Conservation (phyloP, 2,113 vertebrate species). For the mouse (Mus musculus) region GRCm39 chr9:40078501-40079000, state of each 20-base stretch:
- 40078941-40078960: too few relatives aligned
- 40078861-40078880: too few relatives aligned
- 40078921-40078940: too few relatives aligned
- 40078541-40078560: neutral
- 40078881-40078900: too few relatives aligned
- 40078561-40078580: neutral
- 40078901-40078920: too few relatives aligned
- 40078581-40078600: neutral
- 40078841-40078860: too few relatives aligned
- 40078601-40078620: neutral
- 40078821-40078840: neutral
- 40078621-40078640: neutral
- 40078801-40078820: neutral
- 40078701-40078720: neutral
- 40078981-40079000: too few relatives aligned
- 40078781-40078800: neutral
- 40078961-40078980: too few relatives aligned
- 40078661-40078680: neutral
- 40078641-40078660: neutral
- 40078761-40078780: neutral
- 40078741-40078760: neutral
- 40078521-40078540: neutral
- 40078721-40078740: neutral
- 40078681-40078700: neutral
- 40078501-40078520: neutral